Conservation (phyloP, 2,797 vertebrate species). For the Etheostoma nigrum region DNA sequence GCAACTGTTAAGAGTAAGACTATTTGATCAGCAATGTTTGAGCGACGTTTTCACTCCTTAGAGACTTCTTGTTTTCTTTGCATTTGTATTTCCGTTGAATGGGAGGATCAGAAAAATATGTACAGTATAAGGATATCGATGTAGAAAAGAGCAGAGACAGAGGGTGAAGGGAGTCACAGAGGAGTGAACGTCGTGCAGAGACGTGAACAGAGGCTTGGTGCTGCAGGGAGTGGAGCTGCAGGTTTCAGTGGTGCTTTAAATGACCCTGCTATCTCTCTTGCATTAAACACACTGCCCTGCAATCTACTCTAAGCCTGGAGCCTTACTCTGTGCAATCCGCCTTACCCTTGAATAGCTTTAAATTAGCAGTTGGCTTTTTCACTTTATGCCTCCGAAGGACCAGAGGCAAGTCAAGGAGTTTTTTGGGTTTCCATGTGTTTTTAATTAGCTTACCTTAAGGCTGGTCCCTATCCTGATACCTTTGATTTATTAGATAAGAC, state of each 20-base stretch:
- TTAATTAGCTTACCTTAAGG: conserved; percentile 71
- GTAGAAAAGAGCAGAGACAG: not conserved
- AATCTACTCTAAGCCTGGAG: conserved; percentile 80
- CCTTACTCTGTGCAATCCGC: conserved; percentile 77
- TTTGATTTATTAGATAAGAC: conserved; percentile 68
- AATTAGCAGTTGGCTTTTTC: conserved; percentile 77
- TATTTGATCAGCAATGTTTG: conserved; percentile 18
- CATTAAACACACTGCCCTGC: conserved; percentile 75
- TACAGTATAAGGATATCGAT: not conserved
- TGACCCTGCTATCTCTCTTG: conserved; percentile 74
- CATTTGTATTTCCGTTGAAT: conserved; percentile 29
- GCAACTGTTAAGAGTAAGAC: conserved; percentile 5
- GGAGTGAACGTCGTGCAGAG: conserved; percentile 16
- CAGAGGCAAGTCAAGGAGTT: conserved; percentile 44
- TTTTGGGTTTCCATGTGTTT: conserved; percentile 42
- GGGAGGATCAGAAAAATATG: conserved; percentile 1
- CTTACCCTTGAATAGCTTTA: conserved; percentile 77
- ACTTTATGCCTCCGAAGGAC: conserved; percentile 68
- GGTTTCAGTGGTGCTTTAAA: conserved; percentile 74
- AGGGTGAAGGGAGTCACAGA: not conserved
- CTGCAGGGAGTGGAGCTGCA: conserved; percentile 56
- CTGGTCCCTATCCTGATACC: conserved; percentile 53
- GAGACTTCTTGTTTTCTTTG: conserved; percentile 32
- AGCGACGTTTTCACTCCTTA: conserved; percentile 1
- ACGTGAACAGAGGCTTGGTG: conserved; percentile 40